A percentile compares a stretch with the other conserved stretches of the same genome.
These are phyloP conservation scores for Coreoperca whiteheadi DNA, from an alignment of 2,113 vertebrate genomes.

Conservation along the genomic window DNA sequence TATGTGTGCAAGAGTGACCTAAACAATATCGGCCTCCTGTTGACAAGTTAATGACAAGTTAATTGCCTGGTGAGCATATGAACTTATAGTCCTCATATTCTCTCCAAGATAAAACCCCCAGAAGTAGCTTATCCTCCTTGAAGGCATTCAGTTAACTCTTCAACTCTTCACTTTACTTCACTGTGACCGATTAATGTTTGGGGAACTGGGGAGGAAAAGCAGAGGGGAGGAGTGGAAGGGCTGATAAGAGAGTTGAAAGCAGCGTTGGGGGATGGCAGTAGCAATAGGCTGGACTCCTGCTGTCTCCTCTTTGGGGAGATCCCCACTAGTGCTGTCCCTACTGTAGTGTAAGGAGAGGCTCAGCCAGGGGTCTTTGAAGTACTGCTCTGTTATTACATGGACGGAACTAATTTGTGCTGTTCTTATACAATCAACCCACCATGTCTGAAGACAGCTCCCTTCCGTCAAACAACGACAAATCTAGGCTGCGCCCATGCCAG, in stretches of 20 bases:
- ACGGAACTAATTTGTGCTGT: slow-evolving; percentile 56
- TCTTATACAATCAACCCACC: slow-evolving; percentile 45
- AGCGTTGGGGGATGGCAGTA: slow-evolving; percentile 28
- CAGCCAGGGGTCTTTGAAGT: slow-evolving; percentile 71
- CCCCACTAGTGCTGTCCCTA: slow-evolving; percentile 48
- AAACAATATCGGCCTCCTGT: slow-evolving; percentile 60
- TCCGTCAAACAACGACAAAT: slow-evolving; percentile 56
- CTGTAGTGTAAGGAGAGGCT: slow-evolving; percentile 49
- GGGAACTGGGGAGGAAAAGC: slow-evolving; percentile 46
- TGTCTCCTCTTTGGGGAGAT: slow-evolving; percentile 65
- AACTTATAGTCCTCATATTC: slow-evolving; percentile 35
- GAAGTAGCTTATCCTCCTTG: slow-evolving; percentile 27
- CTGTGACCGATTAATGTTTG: slow-evolving; percentile 55
- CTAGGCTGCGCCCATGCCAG: slow-evolving; percentile 1
- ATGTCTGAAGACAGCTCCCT: slow-evolving; percentile 39
- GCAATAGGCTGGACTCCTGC: slow-evolving; percentile 55
- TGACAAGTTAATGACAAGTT: slow-evolving; percentile 61
- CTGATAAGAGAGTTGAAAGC: slow-evolving; percentile 62
- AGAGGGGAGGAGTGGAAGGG: slow-evolving; percentile 41
- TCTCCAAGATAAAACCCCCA: slow-evolving; percentile 35
- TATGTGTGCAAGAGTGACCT: slow-evolving; percentile 14
- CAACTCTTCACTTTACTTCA: slow-evolving; percentile 39
- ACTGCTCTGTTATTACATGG: slow-evolving; percentile 59
- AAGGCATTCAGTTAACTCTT: slow-evolving; percentile 41
- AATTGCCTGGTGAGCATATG: slow-evolving; percentile 66